A percentile compares a stretch with the other conserved stretches of the same genome.
Evolutionary conservation across 2,113 vertebrate genomes (phyloP).

Genomic region (Emberiza fucata): DNA sequence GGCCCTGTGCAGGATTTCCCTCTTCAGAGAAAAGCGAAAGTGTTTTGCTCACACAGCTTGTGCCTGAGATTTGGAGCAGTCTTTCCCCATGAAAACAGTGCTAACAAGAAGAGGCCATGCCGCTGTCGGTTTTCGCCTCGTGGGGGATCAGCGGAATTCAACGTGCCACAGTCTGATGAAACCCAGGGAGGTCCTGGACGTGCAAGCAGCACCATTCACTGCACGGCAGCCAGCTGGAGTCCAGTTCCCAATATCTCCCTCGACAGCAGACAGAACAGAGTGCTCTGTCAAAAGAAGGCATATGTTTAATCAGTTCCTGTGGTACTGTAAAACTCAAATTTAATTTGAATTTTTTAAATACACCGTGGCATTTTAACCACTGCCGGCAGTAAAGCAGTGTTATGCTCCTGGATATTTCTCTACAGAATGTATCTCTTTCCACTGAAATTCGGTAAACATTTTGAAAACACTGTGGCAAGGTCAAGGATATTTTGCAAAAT

Average conservation of each 20-base stretch:
- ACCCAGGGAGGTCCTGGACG: not conserved
- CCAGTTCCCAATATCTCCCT: not conserved
- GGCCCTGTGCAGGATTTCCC: fast-evolving
- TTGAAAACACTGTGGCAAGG: not conserved
- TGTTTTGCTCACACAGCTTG: not conserved
- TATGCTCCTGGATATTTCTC: not conserved
- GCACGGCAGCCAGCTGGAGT: not conserved
- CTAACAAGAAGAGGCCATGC: not conserved
- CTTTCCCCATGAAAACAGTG: not conserved
- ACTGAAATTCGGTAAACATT: not conserved
- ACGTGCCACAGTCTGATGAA: not conserved
- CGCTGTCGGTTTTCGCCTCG: too few relatives aligned
- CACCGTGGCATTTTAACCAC: not conserved
- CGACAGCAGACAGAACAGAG: not conserved
- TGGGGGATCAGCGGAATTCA: too few relatives aligned
- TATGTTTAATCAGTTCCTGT: not conserved
- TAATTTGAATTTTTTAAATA: not conserved
- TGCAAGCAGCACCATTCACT: fast-evolving
- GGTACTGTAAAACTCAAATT: not conserved
- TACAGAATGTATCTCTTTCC: not conserved
- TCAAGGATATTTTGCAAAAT: not conserved
- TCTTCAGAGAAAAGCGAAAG: not conserved
- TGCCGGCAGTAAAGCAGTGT: not conserved
- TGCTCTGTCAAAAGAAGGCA: not conserved
- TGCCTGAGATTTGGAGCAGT: not conserved